phyloP scores from a whole-genome alignment of 2,113 vertebrate genomes.

The Dissostichus mawsoni region DNA sequence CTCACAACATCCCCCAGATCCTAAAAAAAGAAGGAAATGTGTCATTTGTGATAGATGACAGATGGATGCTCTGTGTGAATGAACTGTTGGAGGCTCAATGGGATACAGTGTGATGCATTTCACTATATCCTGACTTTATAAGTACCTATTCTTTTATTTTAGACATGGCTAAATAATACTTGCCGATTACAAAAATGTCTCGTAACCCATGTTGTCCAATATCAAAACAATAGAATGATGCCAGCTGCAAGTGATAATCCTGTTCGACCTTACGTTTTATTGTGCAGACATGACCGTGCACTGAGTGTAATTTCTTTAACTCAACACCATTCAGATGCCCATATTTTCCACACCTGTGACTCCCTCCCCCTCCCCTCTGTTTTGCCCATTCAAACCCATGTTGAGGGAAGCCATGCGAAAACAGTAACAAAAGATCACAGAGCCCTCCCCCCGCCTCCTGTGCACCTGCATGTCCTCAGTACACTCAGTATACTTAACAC shows the following conservation, averaged over 20 bases:
- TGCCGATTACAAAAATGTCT: constrained; percentile 42
- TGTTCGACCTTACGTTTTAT: constrained; percentile 25
- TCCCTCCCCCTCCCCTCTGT: neutral
- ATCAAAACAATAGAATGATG: constrained; percentile 36
- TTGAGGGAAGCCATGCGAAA: constrained; percentile 57
- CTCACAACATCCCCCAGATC: neutral
- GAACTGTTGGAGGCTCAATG: constrained; percentile 15
- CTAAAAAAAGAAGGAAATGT: neutral
- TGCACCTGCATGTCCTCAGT: constrained; percentile 68
- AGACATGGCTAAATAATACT: constrained; percentile 42
- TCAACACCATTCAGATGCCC: constrained; percentile 33
- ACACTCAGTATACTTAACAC: constrained; percentile 15
- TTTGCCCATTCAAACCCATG: constrained; percentile 35
- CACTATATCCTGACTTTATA: constrained; percentile 2
- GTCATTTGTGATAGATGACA: constrained; percentile 1
- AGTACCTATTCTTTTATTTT: constrained; percentile 12
- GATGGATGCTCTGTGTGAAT: constrained; percentile 9
- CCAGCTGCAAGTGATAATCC: constrained; percentile 35
- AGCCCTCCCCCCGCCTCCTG: constrained; percentile 8
- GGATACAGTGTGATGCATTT: neutral
- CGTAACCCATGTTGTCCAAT: constrained; percentile 26
- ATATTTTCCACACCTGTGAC: constrained; percentile 69
- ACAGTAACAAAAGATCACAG: constrained; percentile 62
- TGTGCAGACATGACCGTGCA: neutral
- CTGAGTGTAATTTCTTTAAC: constrained; percentile 27